Evolutionary conservation across 2,113 vertebrate genomes (phyloP).

Genomic region (Microcebus ravelobensis): DNA sequence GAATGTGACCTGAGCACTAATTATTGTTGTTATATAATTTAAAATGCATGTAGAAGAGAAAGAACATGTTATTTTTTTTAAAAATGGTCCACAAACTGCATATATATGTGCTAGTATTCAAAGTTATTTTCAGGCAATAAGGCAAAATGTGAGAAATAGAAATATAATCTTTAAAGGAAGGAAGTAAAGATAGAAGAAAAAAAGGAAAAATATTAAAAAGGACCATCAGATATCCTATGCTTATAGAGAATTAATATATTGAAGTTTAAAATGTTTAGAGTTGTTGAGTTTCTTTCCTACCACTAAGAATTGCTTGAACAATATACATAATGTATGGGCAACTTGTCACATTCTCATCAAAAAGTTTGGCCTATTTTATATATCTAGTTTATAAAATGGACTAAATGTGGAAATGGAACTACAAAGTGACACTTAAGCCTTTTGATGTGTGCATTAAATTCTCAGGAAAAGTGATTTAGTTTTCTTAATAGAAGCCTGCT

Average conservation of each 20-base stretch:
- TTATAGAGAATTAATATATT: neutral
- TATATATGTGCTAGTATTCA: neutral
- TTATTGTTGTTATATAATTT: neutral
- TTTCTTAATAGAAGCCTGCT: conserved; percentile 73
- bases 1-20: neutral
- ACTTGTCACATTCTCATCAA: conserved; percentile 44
- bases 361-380: conserved; percentile 9
- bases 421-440: conserved; percentile 64
- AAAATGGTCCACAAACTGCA: neutral
- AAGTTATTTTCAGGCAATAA: neutral
- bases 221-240: neutral
- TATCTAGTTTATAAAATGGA: conserved; percentile 34
- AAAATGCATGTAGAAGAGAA: neutral
- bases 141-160: neutral
- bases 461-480: conserved; percentile 47
- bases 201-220: neutral
- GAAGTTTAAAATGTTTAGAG: neutral
- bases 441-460: conserved; percentile 74
- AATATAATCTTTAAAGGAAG: neutral
- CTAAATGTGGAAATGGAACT: conserved; percentile 33
- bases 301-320: neutral
- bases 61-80: neutral
- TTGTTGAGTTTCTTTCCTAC: conserved; percentile 3
- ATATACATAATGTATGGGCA: neutral
- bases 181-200: neutral